Conservation (phyloP, 2,888 invertebrate genomes). For the Clusia tigrina region DNA sequence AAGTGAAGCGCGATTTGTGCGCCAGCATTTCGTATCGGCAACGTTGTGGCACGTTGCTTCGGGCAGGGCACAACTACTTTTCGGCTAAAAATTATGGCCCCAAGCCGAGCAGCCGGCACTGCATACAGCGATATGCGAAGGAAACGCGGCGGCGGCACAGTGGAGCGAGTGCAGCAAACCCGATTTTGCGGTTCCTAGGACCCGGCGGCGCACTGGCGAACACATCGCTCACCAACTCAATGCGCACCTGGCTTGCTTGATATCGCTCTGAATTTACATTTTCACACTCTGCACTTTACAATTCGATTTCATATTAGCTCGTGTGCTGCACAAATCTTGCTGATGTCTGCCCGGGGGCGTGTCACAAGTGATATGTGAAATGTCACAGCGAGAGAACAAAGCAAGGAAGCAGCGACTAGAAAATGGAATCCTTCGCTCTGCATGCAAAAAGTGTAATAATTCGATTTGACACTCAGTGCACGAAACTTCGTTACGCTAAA, state of each 20-base stretch:
- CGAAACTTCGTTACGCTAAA: conserved; percentile 38
- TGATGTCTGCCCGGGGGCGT: not conserved
- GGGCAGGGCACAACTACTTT: not conserved
- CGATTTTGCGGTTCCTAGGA: too few relatives aligned
- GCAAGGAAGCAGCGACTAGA: not conserved
- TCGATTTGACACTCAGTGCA: conserved; percentile 35
- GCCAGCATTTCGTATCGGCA: not conserved
- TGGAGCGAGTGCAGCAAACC: too few relatives aligned
- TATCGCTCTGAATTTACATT: not conserved
- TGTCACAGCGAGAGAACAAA: not conserved
- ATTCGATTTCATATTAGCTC: conserved; percentile 17
- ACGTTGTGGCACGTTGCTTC: not conserved
- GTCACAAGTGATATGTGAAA: conserved; percentile 16
- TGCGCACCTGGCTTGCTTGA: not conserved
- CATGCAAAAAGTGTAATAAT: conserved; percentile 27
- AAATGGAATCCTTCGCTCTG: not conserved
- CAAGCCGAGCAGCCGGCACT: not conserved
- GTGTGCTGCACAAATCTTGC: not conserved
- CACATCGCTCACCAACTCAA: not conserved
- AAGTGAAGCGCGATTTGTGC: not conserved
- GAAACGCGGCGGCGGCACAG: conserved; percentile 8
- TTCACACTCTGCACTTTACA: conserved; percentile 11
- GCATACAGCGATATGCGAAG: not conserved
- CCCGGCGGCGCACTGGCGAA: too few relatives aligned
- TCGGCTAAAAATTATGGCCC: not conserved